Evolutionary conservation across 2,113 vertebrate genomes (phyloP), one percentile per base, ranked within the genome.

Genomic region (Ardeotis arabs): DNA sequence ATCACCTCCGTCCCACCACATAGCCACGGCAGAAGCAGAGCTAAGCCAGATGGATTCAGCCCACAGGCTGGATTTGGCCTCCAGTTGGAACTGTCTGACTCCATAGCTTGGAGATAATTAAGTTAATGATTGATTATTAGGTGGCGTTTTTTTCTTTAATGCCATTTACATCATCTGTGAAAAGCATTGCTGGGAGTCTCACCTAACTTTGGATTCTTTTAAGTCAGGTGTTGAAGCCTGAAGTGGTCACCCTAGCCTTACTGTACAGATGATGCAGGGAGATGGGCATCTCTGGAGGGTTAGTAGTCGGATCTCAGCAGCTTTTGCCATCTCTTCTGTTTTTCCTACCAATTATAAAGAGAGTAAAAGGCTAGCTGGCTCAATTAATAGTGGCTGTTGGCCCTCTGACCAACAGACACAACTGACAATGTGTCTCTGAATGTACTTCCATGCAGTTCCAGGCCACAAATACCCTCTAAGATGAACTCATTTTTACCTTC

Each of bases 41-140:
- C 49, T 72, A 64, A 64, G 62, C 60, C 84, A 91, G 93, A 93
- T 82, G 95, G 89, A 91, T 52, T 84, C 84, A 85, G 62, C 91
- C 94, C 81, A 89, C 69, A 28, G 74, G 49, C 74, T 91, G 84
- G 62, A 82, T 79, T 73, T 84, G 89, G 91, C 74, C 84, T 87
- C 44, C 89, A 68, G 53, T 50, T 72, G 58, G 45, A 96, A 59
- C 33, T 72, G 49, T 63, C 78, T 93, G 85, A 93, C 64, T 90
- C 84, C 52, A 67, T 84, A 82, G 29, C 84, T 92, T 86, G 64
- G n/a, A 96, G 69, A 52, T 68, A 84, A 91, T 92, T 84, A 84
- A 89, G 58, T 21, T 80, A 66, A 87, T 64, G 79, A 93, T 79
- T 72, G 87, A 93, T 86, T 90, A 72, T 66, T 80, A 14, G 2